Conservation (phyloP, 2,888 invertebrate genomes). For the Lasioglossum malachurum region DNA sequence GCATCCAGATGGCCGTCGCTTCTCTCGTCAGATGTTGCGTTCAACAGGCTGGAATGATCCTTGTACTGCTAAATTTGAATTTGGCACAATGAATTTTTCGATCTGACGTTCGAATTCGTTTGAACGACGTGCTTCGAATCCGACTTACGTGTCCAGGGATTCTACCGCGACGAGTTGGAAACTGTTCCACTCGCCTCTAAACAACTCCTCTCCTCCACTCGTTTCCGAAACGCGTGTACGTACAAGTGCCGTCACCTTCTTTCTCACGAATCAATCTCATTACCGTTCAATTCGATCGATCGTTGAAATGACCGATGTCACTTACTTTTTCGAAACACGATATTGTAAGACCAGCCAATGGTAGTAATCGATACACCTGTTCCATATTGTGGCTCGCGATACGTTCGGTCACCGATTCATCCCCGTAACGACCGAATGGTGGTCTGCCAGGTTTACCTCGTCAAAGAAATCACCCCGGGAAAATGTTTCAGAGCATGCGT, state of each 20-base stretch:
- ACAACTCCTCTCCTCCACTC: no score
- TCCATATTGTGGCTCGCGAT: conserved; percentile 38
- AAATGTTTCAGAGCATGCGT: conserved; percentile 75
- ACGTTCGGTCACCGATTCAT: conserved; percentile 60
- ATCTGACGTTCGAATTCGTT: background rate
- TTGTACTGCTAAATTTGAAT: background rate
- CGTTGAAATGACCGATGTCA: background rate
- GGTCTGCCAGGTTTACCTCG: conserved; percentile 68
- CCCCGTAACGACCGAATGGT: conserved; percentile 80
- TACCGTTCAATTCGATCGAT: background rate
- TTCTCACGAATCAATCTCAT: background rate
- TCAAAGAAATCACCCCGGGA: conserved; percentile 76
- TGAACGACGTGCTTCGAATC: background rate
- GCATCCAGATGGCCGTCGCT: conserved; percentile 9
- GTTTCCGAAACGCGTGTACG: background rate
- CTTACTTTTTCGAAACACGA: background rate
- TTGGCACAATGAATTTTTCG: no score
- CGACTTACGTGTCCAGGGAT: no score
- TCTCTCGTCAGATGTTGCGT: background rate
- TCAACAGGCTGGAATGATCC: background rate
- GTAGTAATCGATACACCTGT: conserved; percentile 41
- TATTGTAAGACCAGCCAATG: background rate
- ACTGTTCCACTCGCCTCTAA: no score
- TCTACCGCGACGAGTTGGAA: background rate
- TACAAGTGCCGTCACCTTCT: background rate